Percentiles rank a stretch among this genome's conserved stretches.
Conservation (phyloP, 2,113 vertebrate genomes). For the Telmatochromis sp. region DNA sequence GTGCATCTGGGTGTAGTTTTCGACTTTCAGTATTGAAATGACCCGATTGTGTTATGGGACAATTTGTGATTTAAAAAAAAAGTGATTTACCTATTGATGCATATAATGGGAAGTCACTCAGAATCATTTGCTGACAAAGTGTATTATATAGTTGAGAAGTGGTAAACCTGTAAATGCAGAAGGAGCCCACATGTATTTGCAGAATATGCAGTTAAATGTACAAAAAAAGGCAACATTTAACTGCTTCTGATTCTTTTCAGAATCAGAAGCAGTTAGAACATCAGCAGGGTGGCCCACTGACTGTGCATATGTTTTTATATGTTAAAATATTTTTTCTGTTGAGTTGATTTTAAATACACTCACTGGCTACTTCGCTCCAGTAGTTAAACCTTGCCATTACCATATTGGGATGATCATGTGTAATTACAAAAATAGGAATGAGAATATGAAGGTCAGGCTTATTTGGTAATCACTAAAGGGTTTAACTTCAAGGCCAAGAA, state of each 20-base stretch:
- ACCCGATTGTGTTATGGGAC: neutral
- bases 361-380: neutral
- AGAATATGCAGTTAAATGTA: neutral
- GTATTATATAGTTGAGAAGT: neutral
- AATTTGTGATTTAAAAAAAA: rapidly evolving
- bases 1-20: neutral
- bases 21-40: neutral
- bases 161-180: neutral
- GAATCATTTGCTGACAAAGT: neutral
- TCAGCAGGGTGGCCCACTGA: neutral
- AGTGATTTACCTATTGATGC: no score
- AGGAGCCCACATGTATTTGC: neutral
- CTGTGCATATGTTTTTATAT: neutral
- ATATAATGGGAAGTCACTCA: neutral
- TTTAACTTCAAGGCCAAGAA: neutral
- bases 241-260: neutral
- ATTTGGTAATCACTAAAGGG: neutral
- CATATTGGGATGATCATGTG: neutral
- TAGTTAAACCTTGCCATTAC: neutral
- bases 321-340: neutral
- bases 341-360: neutral
- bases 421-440: neutral
- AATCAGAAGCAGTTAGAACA: neutral
- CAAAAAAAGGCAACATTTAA: neutral
- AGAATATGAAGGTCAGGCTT: slow-evolving; percentile 1